Percentiles rank a stretch among this genome's conserved stretches.
These are phyloP conservation scores for Andinoacara biseriatus DNA, from an alignment of 2,113 vertebrate genomes.

Conservation along the genomic window DNA sequence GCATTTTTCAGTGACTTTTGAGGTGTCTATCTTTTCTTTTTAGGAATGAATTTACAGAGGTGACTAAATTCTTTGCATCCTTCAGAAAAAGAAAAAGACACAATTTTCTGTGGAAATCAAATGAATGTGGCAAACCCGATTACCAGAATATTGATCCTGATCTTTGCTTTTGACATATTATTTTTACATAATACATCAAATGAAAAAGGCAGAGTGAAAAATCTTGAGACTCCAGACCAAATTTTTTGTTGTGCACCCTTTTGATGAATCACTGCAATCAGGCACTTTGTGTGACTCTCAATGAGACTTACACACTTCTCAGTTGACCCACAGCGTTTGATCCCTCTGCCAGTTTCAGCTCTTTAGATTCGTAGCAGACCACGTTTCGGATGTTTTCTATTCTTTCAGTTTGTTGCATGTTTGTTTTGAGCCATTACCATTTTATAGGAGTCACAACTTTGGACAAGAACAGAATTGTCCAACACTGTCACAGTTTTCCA, in stretches of 20 bases:
- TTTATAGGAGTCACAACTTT: background rate
- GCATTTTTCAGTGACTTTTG: background rate
- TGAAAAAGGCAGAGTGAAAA: background rate
- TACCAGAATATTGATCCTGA: no score
- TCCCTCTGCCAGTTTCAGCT: background rate
- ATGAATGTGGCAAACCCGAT: no score
- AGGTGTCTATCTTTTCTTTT: no score
- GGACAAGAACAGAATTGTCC: background rate
- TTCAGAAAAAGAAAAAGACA: no score
- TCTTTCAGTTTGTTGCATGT: background rate
- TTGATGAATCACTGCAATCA: background rate
- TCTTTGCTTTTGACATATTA: background rate
- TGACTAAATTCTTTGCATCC: no score
- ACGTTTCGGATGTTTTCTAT: background rate
- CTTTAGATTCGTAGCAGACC: background rate
- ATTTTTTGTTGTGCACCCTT: background rate
- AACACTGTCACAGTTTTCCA: background rate
- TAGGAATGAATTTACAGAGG: no score
- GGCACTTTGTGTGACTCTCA: background rate
- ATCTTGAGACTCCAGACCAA: background rate
- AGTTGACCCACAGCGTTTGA: background rate
- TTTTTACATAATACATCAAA: background rate
- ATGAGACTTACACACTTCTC: background rate
- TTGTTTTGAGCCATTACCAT: background rate
- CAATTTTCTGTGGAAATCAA: no score